Evolutionary conservation across 2,797 vertebrate genomes (phyloP).

Genomic region (Arnoldichthys spilopterus): DNA sequence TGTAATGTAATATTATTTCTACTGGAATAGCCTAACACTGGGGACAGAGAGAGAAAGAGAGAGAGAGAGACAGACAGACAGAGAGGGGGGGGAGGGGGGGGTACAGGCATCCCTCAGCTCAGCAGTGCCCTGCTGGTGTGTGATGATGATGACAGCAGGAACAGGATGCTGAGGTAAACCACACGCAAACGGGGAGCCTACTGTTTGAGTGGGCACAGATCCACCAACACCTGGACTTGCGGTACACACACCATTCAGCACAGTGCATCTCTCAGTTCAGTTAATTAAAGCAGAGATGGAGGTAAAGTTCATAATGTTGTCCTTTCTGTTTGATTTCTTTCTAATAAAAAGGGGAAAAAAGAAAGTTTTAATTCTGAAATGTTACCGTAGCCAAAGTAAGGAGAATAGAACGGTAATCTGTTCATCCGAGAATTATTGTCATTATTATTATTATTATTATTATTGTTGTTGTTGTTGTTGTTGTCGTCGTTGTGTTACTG

Average conservation of each 20-base stretch:
- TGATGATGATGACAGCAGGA: conserved; percentile 19
- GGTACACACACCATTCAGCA: conserved; percentile 6
- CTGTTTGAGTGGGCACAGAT: conserved; percentile 6
- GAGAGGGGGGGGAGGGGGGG: not conserved
- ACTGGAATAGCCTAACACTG: not conserved
- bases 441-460: not conserved
- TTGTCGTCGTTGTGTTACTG: too few relatives aligned
- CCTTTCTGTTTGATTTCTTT: not conserved
- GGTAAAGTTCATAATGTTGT: not conserved
- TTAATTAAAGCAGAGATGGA: not conserved
- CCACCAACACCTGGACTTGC: conserved; percentile 10
- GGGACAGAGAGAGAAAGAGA: not conserved
- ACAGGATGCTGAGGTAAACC: conserved; percentile 38
- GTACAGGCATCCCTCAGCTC: conserved; percentile 9
- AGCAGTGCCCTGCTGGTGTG: conserved; percentile 57
- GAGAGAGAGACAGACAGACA: conserved; percentile 6
- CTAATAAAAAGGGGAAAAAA: not conserved
- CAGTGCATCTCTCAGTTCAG: not conserved
- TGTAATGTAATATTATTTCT: not conserved
- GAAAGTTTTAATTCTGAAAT: not conserved
- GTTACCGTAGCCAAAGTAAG: not conserved
- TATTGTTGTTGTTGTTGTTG: too few relatives aligned
- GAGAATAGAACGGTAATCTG: not conserved
- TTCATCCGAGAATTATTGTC: not conserved
- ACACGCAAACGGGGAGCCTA: not conserved